Evolutionary conservation across 2,113 vertebrate genomes (phyloP).

Genomic region (Anolis carolinensis): DNA sequence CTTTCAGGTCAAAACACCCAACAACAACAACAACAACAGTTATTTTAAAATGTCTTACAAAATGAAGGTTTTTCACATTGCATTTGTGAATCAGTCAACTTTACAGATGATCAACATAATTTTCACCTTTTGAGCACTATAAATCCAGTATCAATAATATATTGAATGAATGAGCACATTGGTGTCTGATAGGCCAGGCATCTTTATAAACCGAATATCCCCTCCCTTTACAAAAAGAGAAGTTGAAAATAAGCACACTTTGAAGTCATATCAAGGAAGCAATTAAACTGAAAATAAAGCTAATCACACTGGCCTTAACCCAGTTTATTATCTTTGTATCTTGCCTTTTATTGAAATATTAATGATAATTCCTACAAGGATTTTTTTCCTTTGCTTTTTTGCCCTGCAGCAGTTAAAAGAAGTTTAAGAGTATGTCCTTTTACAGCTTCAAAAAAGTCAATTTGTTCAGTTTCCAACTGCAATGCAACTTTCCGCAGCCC

Average conservation of each 20-base stretch:
- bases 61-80: too few relatives aligned
- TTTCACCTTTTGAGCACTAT: background rate
- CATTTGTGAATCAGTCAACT: background rate
- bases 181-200: background rate
- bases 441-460: constrained; percentile 7
- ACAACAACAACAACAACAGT: too few relatives aligned
- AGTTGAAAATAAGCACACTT: constrained; percentile 20
- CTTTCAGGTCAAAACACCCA: too few relatives aligned
- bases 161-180: background rate
- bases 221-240: background rate
- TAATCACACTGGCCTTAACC: constrained; percentile 19
- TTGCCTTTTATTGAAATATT: constrained; percentile 41
- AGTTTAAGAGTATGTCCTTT: background rate
- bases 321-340: background rate
- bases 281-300: constrained; percentile 44
- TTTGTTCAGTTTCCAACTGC: background rate
- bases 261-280: constrained; percentile 37
- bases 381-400: constrained; percentile 2
- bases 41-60: too few relatives aligned
- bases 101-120: background rate
- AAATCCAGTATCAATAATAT: background rate
- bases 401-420: background rate
- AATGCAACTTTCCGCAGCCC: background rate
- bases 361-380: constrained; percentile 42
- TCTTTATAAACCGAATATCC: constrained; percentile 4